Evolutionary conservation across 1,140 invertebrate genomes (phyloP).

Genomic region (Agraylea sexmaculata): DNA sequence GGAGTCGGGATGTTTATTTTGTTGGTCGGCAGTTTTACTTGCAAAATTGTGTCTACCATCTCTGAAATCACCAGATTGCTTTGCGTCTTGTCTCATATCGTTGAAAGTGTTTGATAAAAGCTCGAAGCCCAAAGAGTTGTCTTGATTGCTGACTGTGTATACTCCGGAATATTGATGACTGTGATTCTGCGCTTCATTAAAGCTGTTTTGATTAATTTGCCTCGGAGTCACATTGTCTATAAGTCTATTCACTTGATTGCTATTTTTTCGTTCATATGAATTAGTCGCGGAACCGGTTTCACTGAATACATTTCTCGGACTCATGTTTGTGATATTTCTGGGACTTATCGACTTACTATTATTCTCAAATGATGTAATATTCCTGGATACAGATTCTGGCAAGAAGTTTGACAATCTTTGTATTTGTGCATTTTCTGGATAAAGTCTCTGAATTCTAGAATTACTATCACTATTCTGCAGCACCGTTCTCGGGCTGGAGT

Average conservation of each 20-base stretch:
- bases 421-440: conserved; percentile 8
- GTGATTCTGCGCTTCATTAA: conserved; percentile 28
- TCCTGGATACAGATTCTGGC: conserved; percentile 15
- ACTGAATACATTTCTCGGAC: conserved; percentile 29
- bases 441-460: conserved; percentile 10
- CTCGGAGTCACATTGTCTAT: conserved; percentile 15
- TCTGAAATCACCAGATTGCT: conserved; percentile 11
- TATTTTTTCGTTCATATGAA: conserved; percentile 26
- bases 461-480: conserved; percentile 12
- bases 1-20: no score
- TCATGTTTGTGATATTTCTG: conserved; percentile 30
- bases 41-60: conserved; percentile 16
- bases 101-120: no score
- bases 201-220: conserved; percentile 24
- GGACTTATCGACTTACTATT: conserved; percentile 30
- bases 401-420: conserved; percentile 17
- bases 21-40: no score
- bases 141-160: conserved; percentile 24
- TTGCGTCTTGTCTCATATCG: conserved; percentile 11
- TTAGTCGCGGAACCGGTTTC: conserved; percentile 20
- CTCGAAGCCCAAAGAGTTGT: no score
- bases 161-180: conserved; percentile 24
- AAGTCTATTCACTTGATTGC: conserved; percentile 12
- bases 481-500: conserved; percentile 16
- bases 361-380: conserved; percentile 24